Evolutionary conservation across 2,888 invertebrate genomes (phyloP), one percentile per base, ranked within the genome.

Genomic region (Rhingia rostrata): DNA sequence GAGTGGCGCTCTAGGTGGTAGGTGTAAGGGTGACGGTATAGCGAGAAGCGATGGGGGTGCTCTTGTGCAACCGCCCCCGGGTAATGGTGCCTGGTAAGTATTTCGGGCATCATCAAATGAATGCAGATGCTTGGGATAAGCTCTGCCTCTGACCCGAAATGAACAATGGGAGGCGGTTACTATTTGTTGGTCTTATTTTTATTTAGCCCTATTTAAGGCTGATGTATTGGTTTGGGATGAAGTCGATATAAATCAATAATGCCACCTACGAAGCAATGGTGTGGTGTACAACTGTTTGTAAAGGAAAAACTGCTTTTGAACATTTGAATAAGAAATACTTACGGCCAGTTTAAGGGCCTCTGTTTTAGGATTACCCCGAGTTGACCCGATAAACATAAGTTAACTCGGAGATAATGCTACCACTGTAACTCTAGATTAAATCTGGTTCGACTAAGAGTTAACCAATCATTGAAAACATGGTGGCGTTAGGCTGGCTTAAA

Each of bases 111-210:
- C 83, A 80, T 80, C 80, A 84, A 84, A 84, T 74, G 83, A 84
- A 84, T 84, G 83, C 83, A 84, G 83, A 80, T 84, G 83, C 73
- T 60, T 54, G 79, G 80, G 83, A 84, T 84, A 84, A 84, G 83
- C 80, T 80, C 58, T 84, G 73, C 72, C 51, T 51, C 79, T 69
- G 80, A 84, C 47, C 74, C 58, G 32, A 79, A 74, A 63, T 64
- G 80, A 74, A 84, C 83, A 84, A 80, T 80, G 79, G 54, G 67
- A 58, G 73, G 41, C 66, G 63, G 73, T 67, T 79, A 51, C 67
- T 78, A 53, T 73, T 41, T 73, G 56, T 37, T 60, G 54, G 37
- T 58, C 49, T 35, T 66, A 9, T 5, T 0, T 32, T 22, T 0
- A 6, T 14, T 6, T 14, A 47, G 6, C 10, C 10, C 5, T 5